Evolutionary conservation across 1,140 invertebrate species (phyloP), one percentile per base, ranked within the genome.

Genomic region (Metopolophium dirhodum): DNA sequence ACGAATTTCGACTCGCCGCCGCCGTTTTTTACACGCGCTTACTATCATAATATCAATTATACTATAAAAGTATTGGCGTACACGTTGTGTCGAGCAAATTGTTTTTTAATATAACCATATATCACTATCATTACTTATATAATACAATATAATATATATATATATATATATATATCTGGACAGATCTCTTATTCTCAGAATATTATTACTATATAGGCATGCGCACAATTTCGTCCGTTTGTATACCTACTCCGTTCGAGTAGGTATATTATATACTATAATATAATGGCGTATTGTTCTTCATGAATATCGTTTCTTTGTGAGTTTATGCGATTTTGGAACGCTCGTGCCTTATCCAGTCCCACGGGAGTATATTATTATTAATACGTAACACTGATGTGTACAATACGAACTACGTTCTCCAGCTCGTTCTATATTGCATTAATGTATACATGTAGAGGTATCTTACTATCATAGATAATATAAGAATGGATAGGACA

Each of bases 231-330:
- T 47, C 11, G 45, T 88, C 41, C 47, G n/a, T n/a, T 77, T 18
- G 14, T 77, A 77, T 68, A 68, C 57, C 47, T 22, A 51, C 41
- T 41, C 41, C 41, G 4, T 41, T 41, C 1, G 57, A 61, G 57
- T 61, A 61, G 11, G 23, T 14, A 23, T n/a, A 49, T n/a, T n/a
- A n/a, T n/a, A n/a, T n/a, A n/a, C n/a, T 1, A 37, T 2, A 1
- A 2, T 37, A 37, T 88, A 88, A 88, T 88, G 23, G 86, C 18
- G 47, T 88, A 88, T 88, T 88, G 86, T 88, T 88, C 47, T 49
- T 35, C 9, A 87, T 87, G 49, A 87, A 87, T 47, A 18, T 47
- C 41, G 37, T 86, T 86, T 68, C 30, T n/a, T 68, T n/a, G 61
- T 18, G 61, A 30, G n/a, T 7, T 77, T 77, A 77, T 68, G n/a